Base-by-base conservation (phyloP, 2,113 vertebrate genomes). In the Ploceus nigricollis region DNA sequence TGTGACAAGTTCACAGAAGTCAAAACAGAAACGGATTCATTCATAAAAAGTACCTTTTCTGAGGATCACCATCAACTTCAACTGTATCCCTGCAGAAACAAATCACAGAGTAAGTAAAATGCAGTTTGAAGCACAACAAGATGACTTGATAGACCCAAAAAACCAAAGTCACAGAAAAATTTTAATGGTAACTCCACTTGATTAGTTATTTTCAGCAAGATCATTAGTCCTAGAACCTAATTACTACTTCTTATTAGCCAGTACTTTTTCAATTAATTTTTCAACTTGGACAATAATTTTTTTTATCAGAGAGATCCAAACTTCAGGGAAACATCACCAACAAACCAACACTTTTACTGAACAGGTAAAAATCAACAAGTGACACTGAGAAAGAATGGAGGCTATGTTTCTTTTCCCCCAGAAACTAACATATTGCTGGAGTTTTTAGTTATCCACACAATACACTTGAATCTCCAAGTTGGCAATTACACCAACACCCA, bases 41-140 rank as follows among this genome's bases (percentile, higher is more conserved):
- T 71, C 33, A 69, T 25, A 44, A 78, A 28, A 80, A 27, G 30
- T 97, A 99, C 98, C 98, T 98, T 94, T 98, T 98, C 92, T 98
- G 98, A 76, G 98, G 96, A 39, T 98, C 98, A 57, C 98, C 98
- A 97, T 98, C 98, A 81, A 87, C 97, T 76, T 98, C 98, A 96
- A 94, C 94, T 69, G 97, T 64, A 89, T 98, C 98, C 96, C 98
- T 99, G 86, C 47, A 95, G 93, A 93, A 96, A 96, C 31, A 95
- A 44, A 60, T 35, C 69, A 90, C 15, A 69, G 82, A 66, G 56
- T 48, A 66, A 92, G 39, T 44, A 87, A 83, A 94, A 82, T 15
- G 6, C 13, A 88, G 28, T 78, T 69, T 37, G 42, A 78, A 77
- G 51, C 15, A 64, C 6, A 72, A 48, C 19, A 77, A 18, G 10